A percentile compares a stretch with the other conserved stretches of the same genome.
Conservation (phyloP, 2,113 vertebrate species). For the Sisor rabdophorus region DNA sequence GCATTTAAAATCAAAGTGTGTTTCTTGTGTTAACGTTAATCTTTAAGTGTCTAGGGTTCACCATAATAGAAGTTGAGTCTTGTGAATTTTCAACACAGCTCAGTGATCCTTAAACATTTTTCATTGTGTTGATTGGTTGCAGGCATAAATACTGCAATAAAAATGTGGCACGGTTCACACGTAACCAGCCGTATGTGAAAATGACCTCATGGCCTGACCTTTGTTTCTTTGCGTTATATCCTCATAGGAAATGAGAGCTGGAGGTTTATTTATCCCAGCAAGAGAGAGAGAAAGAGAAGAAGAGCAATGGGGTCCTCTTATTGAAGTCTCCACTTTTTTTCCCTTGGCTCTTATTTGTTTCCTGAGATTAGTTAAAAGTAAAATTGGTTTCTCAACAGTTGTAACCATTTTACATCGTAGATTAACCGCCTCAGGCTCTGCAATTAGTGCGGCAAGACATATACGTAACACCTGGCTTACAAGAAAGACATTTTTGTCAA, state of each 20-base stretch:
- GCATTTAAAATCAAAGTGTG: neutral
- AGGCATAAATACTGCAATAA: slow-evolving; percentile 14
- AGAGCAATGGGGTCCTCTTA: slow-evolving; percentile 14
- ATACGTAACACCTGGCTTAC: neutral
- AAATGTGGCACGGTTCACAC: neutral
- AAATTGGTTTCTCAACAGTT: slow-evolving; percentile 9
- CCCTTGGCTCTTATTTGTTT: slow-evolving; percentile 9
- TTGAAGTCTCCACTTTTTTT: neutral
- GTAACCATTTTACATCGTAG: slow-evolving; percentile 7
- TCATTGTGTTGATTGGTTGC: slow-evolving; percentile 8
- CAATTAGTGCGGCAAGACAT: neutral
- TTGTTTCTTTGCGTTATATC: slow-evolving; percentile 24
- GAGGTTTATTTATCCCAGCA: slow-evolving; percentile 43
- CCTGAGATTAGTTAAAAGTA: slow-evolving; percentile 31
- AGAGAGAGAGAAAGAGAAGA: neutral
- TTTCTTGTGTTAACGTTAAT: neutral
- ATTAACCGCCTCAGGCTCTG: slow-evolving; percentile 8
- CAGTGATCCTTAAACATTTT: neutral
- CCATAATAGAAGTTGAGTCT: neutral
- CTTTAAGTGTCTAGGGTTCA: neutral
- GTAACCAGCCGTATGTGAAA: slow-evolving; percentile 32
- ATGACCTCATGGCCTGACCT: slow-evolving; percentile 39
- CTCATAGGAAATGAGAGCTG: slow-evolving; percentile 21
- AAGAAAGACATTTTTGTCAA: neutral
- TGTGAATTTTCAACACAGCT: slow-evolving; percentile 5